These are phyloP conservation scores for Torymus tubicola DNA, from an alignment of 2,888 invertebrate species.

Conservation along the genomic window DNA sequence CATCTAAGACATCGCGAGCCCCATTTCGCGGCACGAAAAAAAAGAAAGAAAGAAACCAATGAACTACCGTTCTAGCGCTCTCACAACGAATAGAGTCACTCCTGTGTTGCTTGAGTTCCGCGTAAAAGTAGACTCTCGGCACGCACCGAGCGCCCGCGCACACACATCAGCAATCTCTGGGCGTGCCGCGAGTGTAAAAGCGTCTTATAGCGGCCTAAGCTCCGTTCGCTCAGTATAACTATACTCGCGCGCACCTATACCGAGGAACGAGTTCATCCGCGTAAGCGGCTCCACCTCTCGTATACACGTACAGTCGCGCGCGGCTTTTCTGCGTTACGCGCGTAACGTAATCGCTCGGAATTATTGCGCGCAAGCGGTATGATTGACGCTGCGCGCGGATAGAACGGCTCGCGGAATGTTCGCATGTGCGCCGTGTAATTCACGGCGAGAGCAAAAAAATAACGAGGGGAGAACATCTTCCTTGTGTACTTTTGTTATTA, in stretches of 20 bases:
- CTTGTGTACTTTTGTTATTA: too few relatives aligned
- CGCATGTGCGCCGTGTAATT: neutral
- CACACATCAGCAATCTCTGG: neutral
- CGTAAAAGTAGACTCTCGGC: too few relatives aligned
- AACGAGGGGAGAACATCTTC: neutral
- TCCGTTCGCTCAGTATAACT: neutral
- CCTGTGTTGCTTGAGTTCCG: too few relatives aligned
- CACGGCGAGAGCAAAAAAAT: slow-evolving; percentile 10
- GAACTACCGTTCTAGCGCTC: too few relatives aligned
- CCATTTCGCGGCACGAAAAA: too few relatives aligned
- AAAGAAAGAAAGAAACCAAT: too few relatives aligned
- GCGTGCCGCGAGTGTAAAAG: slow-evolving; percentile 17
- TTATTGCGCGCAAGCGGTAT: slow-evolving; percentile 15
- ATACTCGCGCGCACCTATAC: neutral
- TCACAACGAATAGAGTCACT: too few relatives aligned
- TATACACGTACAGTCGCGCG: neutral
- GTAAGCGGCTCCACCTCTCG: slow-evolving; percentile 36
- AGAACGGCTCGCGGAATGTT: slow-evolving; percentile 19
- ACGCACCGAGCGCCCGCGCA: too few relatives aligned
- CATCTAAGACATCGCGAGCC: too few relatives aligned
- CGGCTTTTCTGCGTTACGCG: neutral
- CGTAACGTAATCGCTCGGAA: slow-evolving; percentile 35
- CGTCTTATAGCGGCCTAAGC: neutral
- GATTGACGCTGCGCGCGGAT: slow-evolving; percentile 7
- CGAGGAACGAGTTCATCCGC: slow-evolving; percentile 38